Conservation (phyloP, 2,113 vertebrate genomes). For the Colaptes auratus region DNA sequence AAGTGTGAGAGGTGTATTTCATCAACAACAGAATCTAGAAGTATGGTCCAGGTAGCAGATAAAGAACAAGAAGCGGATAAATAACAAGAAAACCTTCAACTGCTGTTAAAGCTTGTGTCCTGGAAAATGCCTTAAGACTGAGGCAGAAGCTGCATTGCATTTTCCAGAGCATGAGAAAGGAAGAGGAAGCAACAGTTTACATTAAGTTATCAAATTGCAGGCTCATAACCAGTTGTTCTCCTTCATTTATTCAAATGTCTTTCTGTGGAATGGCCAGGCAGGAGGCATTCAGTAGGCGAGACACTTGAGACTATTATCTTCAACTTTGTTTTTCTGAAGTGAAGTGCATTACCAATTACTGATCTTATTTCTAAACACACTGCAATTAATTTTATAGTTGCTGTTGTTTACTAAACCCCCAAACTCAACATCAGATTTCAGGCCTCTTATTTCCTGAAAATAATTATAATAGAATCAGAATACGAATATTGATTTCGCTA, state of each 20-base stretch:
- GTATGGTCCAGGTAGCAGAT: background rate
- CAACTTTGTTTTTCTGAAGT: background rate
- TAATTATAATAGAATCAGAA: background rate
- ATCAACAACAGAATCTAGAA: background rate
- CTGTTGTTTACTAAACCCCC: background rate
- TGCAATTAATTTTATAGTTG: background rate
- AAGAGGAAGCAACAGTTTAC: background rate
- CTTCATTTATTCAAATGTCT: background rate
- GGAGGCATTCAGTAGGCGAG: background rate
- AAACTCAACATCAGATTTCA: background rate
- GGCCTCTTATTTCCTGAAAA: background rate
- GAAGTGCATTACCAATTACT: background rate
- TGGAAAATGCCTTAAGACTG: background rate
- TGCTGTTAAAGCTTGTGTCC: background rate
- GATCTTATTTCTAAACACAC: background rate
- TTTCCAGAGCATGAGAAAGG: background rate
- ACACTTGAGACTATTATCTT: background rate
- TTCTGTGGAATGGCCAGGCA: background rate
- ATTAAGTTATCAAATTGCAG: background rate
- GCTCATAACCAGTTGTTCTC: background rate
- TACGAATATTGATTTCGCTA: background rate
- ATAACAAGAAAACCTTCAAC: background rate
- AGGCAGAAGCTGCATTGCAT: background rate
- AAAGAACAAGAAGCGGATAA: no score
- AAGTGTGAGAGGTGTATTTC: rapidly evolving